phyloP scores from a whole-genome alignment of 2,888 invertebrate species.

The Heliothis peltigera region DNA sequence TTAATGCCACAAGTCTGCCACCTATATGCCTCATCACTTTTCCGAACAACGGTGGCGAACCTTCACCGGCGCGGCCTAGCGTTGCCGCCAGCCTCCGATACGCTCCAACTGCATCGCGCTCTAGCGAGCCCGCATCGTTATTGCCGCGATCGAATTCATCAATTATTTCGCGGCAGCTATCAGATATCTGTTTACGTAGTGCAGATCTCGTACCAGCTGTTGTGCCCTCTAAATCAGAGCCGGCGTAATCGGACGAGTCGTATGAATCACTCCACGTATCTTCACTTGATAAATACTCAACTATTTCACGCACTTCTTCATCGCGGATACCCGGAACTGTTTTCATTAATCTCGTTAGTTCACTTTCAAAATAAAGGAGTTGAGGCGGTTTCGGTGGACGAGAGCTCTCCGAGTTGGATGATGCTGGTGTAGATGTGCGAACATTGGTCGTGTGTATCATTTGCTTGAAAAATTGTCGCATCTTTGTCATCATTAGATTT shows the following conservation, averaged over 20 bases:
- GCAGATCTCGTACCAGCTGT: constrained; percentile 91
- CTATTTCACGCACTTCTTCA: constrained; percentile 97
- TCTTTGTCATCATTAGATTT: constrained; percentile 98
- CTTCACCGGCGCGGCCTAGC: constrained; percentile 92
- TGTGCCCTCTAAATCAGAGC: constrained; percentile 94
- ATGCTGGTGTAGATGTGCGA: constrained; percentile 87
- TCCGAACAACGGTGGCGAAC: constrained; percentile 95
- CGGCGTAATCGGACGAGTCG: constrained; percentile 97
- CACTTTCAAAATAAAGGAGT: constrained; percentile 96
- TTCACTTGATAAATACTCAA: constrained; percentile 97
- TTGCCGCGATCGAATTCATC: constrained; percentile 95
- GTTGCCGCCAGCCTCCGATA: constrained; percentile 96
- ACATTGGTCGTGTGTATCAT: constrained; percentile 93
- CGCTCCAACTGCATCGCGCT: constrained; percentile 95
- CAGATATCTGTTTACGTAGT: constrained; percentile 95
- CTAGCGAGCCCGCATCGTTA: constrained; percentile 89
- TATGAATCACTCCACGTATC: constrained; percentile 98
- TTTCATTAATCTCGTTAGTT: constrained; percentile 97
- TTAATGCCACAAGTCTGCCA: constrained; percentile 95
- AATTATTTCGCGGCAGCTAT: constrained; percentile 96
- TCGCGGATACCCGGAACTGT: constrained; percentile 97
- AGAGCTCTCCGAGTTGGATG: constrained; percentile 90
- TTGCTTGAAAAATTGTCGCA: constrained; percentile 97
- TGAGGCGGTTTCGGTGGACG: constrained; percentile 95
- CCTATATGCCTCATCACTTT: constrained; percentile 98